Base-by-base conservation (phyloP, 2,888 invertebrate species). In the Drosophila paranaensis region DNA sequence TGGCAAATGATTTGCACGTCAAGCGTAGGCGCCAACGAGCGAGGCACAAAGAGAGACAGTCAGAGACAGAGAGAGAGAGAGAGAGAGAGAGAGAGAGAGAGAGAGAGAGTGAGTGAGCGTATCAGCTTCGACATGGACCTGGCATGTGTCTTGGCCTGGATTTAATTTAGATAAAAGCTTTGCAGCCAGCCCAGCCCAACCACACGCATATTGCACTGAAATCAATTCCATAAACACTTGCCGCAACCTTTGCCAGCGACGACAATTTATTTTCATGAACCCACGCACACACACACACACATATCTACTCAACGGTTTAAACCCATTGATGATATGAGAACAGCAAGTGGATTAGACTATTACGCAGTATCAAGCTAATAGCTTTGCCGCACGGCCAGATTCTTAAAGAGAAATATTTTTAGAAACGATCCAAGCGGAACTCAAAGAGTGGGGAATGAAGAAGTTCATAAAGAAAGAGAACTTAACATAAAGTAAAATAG, bases 151-250 rank as follows among this genome's bases (percentile, higher is more conserved):
- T 14, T 25, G 16, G 43, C 14, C 37, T 65, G 90, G 89, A 88
- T 88, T 88, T 90, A 88, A 88, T 88, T 90, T 88, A 87, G 88
- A 88, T 88, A 88, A 88, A 88, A 88, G 88, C 82, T 82, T 90
- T 79, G 42, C 76, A 54, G 33, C 9, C 51, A 20, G 33, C 27
- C 2, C 25, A 20, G 6, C 10, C 27, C 60, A 46, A 27, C 35
- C 13, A 39, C 60, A 54, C 73, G 48, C 30, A 79, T 78, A 89
- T 79, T 88, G 69, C 86, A 77, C 82, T 85, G 73, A 80, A 88
- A 85, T 82, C 86, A 89, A 86, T 86, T 82, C 77, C 77, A 77
- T 80, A 77, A 81, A 73, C 89, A 79, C 76, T 79, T 80, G 65
- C 65, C 73, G 58, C 58, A 81, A 74, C 84, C 83, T 72, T 61